A percentile compares a stretch with the other conserved stretches of the same genome.
Conservation (phyloP, 2,888 invertebrate species). For the Pecten maximus region DNA sequence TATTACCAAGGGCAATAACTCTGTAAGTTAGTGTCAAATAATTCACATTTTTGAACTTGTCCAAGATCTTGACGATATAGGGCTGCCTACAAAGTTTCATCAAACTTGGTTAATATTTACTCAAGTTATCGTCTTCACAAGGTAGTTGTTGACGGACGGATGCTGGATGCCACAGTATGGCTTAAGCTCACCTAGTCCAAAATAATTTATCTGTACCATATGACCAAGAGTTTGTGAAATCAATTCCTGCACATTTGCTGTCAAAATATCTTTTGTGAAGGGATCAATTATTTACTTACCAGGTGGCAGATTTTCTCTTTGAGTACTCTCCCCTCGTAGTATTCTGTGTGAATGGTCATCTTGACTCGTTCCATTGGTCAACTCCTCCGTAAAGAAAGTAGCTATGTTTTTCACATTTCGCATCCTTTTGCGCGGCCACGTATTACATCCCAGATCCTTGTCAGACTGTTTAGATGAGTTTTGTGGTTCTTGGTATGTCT, state of each 20-base stretch:
- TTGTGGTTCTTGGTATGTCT: neutral
- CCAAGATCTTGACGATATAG: too few relatives aligned
- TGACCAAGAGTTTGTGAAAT: neutral
- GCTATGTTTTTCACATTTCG: constrained; percentile 63
- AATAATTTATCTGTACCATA: neutral
- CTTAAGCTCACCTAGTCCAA: too few relatives aligned
- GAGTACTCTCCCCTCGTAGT: constrained; percentile 63
- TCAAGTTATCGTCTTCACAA: too few relatives aligned
- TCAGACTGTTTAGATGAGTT: neutral
- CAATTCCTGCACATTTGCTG: neutral
- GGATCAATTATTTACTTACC: constrained; percentile 54
- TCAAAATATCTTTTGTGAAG: neutral
- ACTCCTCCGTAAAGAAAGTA: constrained; percentile 64
- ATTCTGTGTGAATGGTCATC: constrained; percentile 64
- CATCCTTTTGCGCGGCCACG: constrained; percentile 72
- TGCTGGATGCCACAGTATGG: too few relatives aligned
- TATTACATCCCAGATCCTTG: constrained; percentile 64
- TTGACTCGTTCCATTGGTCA: constrained; percentile 52
- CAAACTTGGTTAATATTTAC: too few relatives aligned
- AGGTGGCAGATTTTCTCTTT: constrained; percentile 65
- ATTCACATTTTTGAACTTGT: too few relatives aligned
- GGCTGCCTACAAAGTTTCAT: too few relatives aligned
- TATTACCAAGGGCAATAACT: too few relatives aligned
- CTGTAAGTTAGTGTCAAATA: too few relatives aligned
- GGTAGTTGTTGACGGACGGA: too few relatives aligned